phyloP scores from a whole-genome alignment of 2,797 vertebrate species.

The Pelobates cultripes region DNA sequence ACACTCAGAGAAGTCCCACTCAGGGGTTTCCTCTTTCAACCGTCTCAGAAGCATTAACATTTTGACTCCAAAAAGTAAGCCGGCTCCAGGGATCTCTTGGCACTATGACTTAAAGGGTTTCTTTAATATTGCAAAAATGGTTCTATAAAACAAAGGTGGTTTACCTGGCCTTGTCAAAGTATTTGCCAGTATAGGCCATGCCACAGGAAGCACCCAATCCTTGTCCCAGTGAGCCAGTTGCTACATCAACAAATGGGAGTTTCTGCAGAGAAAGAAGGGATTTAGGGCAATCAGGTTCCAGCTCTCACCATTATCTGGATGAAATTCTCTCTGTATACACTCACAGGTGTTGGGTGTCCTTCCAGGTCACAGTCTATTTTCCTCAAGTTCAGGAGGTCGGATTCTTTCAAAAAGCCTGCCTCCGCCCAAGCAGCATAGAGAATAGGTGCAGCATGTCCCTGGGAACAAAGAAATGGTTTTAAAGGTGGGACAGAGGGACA shows the following conservation, averaged over 20 bases:
- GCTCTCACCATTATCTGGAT: too few relatives aligned
- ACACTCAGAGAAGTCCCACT: too few relatives aligned
- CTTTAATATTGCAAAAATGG: too few relatives aligned
- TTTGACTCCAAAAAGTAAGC: too few relatives aligned
- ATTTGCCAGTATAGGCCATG: slow-evolving; percentile 89
- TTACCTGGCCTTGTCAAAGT: slow-evolving; percentile 88
- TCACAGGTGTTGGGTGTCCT: slow-evolving; percentile 81
- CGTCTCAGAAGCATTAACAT: too few relatives aligned
- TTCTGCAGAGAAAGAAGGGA: slow-evolving; percentile 68
- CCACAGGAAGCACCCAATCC: slow-evolving; percentile 85
- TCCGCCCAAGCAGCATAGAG: slow-evolving; percentile 83
- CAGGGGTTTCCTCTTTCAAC: too few relatives aligned
- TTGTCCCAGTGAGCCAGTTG: slow-evolving; percentile 86
- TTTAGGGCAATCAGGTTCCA: too few relatives aligned
- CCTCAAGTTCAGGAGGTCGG: slow-evolving; percentile 77
- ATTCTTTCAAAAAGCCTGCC: slow-evolving; percentile 73
- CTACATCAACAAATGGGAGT: slow-evolving; percentile 84
- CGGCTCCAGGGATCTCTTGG: too few relatives aligned
- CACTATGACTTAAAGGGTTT: too few relatives aligned
- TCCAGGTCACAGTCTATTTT: slow-evolving; percentile 80
- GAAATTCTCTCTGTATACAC: slow-evolving; percentile 36
- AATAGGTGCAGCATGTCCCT: slow-evolving; percentile 79
- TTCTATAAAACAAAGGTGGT: neutral
- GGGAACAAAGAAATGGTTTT: neutral
- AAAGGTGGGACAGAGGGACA: too few relatives aligned